A percentile compares a stretch with the other conserved stretches of the same genome.
phyloP scores from a whole-genome alignment of 2,113 vertebrate species.

The Pelusios castaneus region DNA sequence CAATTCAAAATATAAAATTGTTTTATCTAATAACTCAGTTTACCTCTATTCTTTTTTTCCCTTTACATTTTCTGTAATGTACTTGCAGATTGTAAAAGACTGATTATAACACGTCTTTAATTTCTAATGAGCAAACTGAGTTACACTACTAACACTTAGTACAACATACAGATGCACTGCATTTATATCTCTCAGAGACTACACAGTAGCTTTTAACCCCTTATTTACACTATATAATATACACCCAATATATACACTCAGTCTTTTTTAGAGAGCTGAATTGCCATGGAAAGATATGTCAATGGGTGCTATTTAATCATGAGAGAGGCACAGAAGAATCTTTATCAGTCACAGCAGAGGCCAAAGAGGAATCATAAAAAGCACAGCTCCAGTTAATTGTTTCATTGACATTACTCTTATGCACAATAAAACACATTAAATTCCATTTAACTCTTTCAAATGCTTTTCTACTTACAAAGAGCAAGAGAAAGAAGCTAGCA shows the following conservation, averaged over 20 bases:
- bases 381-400: background rate
- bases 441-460: background rate
- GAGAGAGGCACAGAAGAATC: background rate
- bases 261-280: background rate
- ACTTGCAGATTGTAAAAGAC: background rate
- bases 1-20: background rate
- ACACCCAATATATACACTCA: background rate
- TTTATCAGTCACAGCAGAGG: background rate
- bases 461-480: background rate
- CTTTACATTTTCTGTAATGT: background rate
- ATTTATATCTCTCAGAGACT: background rate
- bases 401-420: background rate
- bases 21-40: background rate
- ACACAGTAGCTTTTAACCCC: background rate
- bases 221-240: background rate
- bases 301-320: background rate
- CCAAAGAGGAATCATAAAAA: background rate
- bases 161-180: background rate
- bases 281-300: background rate
- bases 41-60: background rate
- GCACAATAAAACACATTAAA: background rate
- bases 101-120: background rate
- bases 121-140: background rate
- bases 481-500: background rate
- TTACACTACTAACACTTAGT: background rate